Base-by-base conservation (phyloP, 2,113 vertebrate genomes). In the Etia nguti region DNA sequence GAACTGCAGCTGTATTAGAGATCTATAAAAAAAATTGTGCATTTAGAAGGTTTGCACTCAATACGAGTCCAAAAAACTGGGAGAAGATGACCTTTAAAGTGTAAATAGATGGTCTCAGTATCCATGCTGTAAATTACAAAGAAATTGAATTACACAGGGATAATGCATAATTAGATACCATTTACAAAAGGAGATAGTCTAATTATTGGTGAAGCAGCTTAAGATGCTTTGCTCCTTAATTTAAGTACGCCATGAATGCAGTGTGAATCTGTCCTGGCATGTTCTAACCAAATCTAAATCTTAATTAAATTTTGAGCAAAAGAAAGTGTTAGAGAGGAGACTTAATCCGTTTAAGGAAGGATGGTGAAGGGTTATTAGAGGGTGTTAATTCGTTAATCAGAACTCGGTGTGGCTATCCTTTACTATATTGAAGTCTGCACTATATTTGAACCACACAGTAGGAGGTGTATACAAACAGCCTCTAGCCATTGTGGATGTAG, bases 201-300 rank as follows among this genome's bases (percentile, higher is more conserved):
- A 96, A 97, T 97, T 96, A 97, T 95, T 96, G 92, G 92, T 79
- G 94, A 95, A 95, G 93, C 94, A 92, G 95, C 95, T 96, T 96
- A 96, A 96, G 95, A 95, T 96, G 93, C 95, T 96, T 95, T 93
- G 91, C 92, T 93, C 89, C 87, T 92, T 96, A 96, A 96, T 95
- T 96, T 95, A 95, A 96, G 94, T 92, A 91, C 93, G 95, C 95
- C 85, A 93, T 89, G 94, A 95, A 91, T 94, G 90, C 89, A 90
- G 92, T 90, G 92, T 16, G 91, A 95, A 95, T 97, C 93, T 96
- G 95, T 96, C 92, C 86, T 94, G 95, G 95, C 94, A 94, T 95
- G 95, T 95, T 96, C 92, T 92, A 96, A 96, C 94, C 95, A 96
- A 96, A 96, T 96, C 95, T 96, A 96, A 96, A 96, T 96, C 95